Base-by-base conservation (phyloP, 2,113 vertebrate species). In the Ictidomys tridecemlineatus region DNA sequence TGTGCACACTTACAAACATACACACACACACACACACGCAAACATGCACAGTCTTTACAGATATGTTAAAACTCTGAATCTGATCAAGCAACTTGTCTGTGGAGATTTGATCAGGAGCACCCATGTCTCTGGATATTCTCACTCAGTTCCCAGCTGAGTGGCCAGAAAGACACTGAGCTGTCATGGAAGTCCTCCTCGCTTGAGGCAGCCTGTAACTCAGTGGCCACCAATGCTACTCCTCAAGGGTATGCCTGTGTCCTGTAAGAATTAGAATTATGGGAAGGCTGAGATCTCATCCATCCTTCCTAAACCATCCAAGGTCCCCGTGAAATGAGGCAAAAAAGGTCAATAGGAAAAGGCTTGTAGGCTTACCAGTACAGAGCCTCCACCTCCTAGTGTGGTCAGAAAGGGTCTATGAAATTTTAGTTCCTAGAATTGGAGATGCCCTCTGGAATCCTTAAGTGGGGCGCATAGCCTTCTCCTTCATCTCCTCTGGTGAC, bases 1-100 rank as follows among this genome's bases (percentile, higher is more conserved):
- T 1, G 10, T 13, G 16, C n/a, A 34, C 16, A 77, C 0, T 37
- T 10, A 56, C 63, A 69, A 0, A 7, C 85, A 20, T 32, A 63
- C 1, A 18, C 12, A 28, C 1, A 18, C 12, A 28, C 72, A 61
- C 4, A 34, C 26, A 0, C 51, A 34, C 26, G 0, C 51, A 28
- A 10, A 74, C 10, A 63, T 24, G 30, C 58, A 51, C 1, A 6
- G 63, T 51, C 56, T 48, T 34, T 28, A 42, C 37, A 94, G 58
- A 63, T 4, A 10, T 26, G 48, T 28, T 72, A 58, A n/a, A 42
- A 78, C 48, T 37, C 42, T 39, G 51, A 26, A 30, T 32, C 84
- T 37, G 34, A 45, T n/a, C 11, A 91, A 85, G 9, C 18, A 73
- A n/a, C 30, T 74, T 48, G 53, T 84, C 45, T 26, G 48, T 78